Conservation (phyloP, 2,113 vertebrate genomes). For the Callithrix jacchus region DNA sequence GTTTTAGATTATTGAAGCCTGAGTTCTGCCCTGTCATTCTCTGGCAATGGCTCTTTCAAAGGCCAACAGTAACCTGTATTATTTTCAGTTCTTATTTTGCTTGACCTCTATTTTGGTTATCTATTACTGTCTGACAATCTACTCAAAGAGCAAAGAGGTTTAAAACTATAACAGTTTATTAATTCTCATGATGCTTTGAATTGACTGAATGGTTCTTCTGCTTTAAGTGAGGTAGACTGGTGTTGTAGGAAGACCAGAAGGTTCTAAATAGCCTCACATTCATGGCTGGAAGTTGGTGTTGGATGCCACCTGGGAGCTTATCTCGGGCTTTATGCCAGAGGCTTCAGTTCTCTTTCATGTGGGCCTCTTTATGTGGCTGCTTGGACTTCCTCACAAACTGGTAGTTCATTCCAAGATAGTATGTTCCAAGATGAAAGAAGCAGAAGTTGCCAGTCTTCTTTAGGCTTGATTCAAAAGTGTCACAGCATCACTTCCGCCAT, state of each 20-base stretch:
- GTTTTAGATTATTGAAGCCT: background rate
- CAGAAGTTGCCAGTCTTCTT: background rate
- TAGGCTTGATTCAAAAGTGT: background rate
- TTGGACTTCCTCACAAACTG: background rate
- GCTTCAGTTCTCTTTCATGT: background rate
- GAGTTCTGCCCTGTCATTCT: background rate
- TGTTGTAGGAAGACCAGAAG: background rate
- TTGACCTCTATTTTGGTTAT: background rate
- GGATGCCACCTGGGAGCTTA: background rate
- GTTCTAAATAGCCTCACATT: background rate
- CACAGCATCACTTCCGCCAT: background rate
- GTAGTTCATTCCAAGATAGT: background rate
- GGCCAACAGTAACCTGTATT: background rate
- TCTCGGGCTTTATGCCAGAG: background rate
- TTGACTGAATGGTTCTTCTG: background rate
- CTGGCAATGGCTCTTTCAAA: background rate
- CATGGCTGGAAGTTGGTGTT: background rate
- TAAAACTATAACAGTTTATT: background rate
- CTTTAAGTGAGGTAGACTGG: background rate
- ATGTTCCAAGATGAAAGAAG: background rate
- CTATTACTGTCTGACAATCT: background rate
- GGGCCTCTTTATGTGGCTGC: background rate
- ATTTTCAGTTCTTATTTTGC: conserved; percentile 1
- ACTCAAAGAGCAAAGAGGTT: background rate
- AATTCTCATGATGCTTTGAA: background rate